Evolutionary conservation across 2,797 vertebrate genomes (phyloP).

Genomic region (Scolopax rusticola): DNA sequence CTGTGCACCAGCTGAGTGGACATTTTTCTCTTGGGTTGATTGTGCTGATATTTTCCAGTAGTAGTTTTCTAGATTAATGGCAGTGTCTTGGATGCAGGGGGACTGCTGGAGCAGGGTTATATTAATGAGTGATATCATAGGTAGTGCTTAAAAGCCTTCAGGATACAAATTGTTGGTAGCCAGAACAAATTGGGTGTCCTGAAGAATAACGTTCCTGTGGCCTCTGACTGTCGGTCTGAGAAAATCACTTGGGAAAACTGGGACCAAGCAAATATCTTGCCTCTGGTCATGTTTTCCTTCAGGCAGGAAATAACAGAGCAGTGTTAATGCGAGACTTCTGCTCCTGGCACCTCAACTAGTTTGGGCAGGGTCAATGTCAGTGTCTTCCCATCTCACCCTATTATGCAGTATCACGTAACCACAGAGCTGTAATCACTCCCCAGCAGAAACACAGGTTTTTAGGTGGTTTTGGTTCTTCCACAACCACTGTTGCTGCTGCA

Average conservation of each 20-base stretch:
- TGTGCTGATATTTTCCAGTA: conserved; percentile 15
- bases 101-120: background rate
- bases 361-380: background rate
- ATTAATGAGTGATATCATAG: background rate
- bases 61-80: conserved; percentile 32
- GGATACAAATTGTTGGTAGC: background rate
- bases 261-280: background rate
- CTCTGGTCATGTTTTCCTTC: background rate
- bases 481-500: background rate
- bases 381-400: background rate
- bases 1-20: background rate
- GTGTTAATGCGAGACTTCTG: background rate
- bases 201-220: background rate
- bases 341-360: background rate
- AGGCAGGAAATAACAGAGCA: background rate
- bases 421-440: background rate
- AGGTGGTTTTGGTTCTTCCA: background rate
- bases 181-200: background rate
- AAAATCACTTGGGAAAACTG: background rate
- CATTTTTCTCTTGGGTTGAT: conserved; percentile 33
- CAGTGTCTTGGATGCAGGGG: background rate
- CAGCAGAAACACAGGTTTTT: background rate
- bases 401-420: background rate
- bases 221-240: background rate
- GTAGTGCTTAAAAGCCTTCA: conserved; percentile 23